Percentiles rank a stretch among this genome's conserved stretches.
phyloP scores from a whole-genome alignment of 2,113 vertebrate genomes.

The Bos indicus region DNA sequence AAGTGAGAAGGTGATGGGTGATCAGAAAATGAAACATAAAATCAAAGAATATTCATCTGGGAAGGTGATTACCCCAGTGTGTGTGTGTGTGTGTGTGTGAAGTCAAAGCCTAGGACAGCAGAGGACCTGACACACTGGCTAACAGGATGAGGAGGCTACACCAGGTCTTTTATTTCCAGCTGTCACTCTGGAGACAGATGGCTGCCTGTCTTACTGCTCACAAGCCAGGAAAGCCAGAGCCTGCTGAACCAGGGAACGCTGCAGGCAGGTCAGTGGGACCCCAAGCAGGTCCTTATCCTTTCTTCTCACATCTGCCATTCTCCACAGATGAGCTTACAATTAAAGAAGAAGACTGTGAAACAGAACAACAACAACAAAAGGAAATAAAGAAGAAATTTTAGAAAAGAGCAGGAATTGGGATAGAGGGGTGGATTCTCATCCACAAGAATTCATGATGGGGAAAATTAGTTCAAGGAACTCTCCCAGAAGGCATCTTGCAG shows the following conservation, averaged over 20 bases:
- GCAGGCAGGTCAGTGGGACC: not conserved
- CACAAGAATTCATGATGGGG: not conserved
- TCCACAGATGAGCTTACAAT: not conserved
- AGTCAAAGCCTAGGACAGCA: not conserved
- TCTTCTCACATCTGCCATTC: not conserved
- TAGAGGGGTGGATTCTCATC: not conserved
- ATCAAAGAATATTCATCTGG: not conserved
- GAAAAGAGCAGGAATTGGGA: not conserved
- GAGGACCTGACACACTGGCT: not conserved
- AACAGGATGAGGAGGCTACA: no score
- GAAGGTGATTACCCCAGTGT: not conserved
- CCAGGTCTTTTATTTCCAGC: not conserved
- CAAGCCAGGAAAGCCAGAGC: not conserved
- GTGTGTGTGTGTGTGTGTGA: not conserved
- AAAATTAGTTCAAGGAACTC: not conserved
- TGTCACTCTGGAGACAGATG: not conserved
- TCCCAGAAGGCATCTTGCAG: not conserved
- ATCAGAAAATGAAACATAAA: not conserved
- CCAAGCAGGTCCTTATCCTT: not conserved
- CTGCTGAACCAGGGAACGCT: not conserved
- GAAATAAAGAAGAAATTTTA: not conserved
- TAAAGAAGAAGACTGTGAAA: not conserved
- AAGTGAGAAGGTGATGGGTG: not conserved
- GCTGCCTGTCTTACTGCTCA: not conserved
- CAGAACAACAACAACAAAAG: not conserved